These are phyloP conservation scores for Metaphire vulgaris DNA, from an alignment of 1,140 invertebrate species.

Conservation along the genomic window DNA sequence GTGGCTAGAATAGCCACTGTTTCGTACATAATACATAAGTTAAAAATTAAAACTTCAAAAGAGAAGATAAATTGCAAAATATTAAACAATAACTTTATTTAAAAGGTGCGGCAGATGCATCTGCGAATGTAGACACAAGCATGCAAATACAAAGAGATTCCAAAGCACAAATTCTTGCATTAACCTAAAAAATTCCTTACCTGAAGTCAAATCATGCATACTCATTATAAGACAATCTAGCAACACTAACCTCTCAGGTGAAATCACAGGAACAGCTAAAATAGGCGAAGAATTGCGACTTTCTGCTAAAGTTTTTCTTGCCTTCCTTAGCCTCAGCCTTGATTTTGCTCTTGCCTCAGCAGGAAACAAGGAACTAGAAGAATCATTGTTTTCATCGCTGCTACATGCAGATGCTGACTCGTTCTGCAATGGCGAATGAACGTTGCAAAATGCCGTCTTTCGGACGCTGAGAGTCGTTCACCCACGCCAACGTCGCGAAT, in stretches of 20 bases:
- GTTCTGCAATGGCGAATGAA: slow-evolving; percentile 68
- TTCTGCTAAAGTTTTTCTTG: neutral
- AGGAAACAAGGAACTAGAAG: neutral
- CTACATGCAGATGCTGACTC: slow-evolving; percentile 25
- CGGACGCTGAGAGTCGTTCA: slow-evolving; percentile 44
- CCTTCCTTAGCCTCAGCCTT: neutral
- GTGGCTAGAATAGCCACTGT: too few species aligned
- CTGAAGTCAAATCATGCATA: too few species aligned
- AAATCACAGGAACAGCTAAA: neutral
- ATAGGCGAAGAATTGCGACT: neutral
- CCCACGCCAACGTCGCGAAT: slow-evolving; percentile 40
- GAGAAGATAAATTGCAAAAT: too few species aligned
- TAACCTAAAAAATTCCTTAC: too few species aligned
- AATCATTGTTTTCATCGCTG: neutral
- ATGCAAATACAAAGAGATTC: too few species aligned
- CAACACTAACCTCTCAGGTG: neutral
- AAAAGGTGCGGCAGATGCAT: too few species aligned
- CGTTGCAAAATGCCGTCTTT: slow-evolving; percentile 91
- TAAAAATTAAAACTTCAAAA: too few species aligned
- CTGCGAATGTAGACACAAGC: too few species aligned
- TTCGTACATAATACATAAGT: too few species aligned
- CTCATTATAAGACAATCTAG: too few species aligned
- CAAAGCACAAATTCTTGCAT: too few species aligned
- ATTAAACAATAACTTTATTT: too few species aligned
- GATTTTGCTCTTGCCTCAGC: neutral